These are phyloP conservation scores for Nomada hirtipes DNA, from an alignment of 2,888 invertebrate species.

Conservation along the genomic window DNA sequence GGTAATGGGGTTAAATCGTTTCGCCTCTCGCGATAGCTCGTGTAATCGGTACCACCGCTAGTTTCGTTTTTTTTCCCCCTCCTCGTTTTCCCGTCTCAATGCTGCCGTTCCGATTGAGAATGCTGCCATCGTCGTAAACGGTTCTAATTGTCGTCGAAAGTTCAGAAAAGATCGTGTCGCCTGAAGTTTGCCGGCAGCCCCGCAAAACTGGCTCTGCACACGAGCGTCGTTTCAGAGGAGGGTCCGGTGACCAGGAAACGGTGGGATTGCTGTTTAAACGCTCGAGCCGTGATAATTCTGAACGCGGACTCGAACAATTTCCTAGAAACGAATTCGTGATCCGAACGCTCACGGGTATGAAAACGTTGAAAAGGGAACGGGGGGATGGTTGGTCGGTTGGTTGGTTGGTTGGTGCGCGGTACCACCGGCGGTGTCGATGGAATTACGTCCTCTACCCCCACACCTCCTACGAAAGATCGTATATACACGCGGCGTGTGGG, in stretches of 20 bases:
- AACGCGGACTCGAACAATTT: constrained; percentile 70
- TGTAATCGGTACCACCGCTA: neutral
- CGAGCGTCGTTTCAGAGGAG: constrained; percentile 9
- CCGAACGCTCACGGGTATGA: constrained; percentile 52
- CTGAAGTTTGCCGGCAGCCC: constrained; percentile 9
- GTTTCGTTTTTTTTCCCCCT: neutral
- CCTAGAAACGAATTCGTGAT: constrained; percentile 72
- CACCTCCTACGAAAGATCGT: constrained; percentile 66
- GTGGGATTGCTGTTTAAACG: constrained; percentile 61
- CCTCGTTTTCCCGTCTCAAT: neutral
- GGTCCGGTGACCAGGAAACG: constrained; percentile 29
- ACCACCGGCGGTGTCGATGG: constrained; percentile 71
- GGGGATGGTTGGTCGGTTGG: neutral
- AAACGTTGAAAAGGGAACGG: constrained; percentile 39
- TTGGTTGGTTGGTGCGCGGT: constrained; percentile 62
- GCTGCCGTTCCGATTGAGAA: neutral
- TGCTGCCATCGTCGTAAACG: constrained; percentile 29
- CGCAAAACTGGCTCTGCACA: constrained; percentile 4
- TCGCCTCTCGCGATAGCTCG: neutral
- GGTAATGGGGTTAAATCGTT: neutral
- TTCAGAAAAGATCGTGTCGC: constrained; percentile 40
- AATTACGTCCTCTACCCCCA: constrained; percentile 68
- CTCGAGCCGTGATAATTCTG: constrained; percentile 67
- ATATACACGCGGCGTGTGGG: constrained; percentile 45
- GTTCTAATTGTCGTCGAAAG: constrained; percentile 40